A percentile compares a stretch with the other conserved stretches of the same genome.
phyloP scores from a whole-genome alignment of 1,140 invertebrate species.

The Physella acuta region DNA sequence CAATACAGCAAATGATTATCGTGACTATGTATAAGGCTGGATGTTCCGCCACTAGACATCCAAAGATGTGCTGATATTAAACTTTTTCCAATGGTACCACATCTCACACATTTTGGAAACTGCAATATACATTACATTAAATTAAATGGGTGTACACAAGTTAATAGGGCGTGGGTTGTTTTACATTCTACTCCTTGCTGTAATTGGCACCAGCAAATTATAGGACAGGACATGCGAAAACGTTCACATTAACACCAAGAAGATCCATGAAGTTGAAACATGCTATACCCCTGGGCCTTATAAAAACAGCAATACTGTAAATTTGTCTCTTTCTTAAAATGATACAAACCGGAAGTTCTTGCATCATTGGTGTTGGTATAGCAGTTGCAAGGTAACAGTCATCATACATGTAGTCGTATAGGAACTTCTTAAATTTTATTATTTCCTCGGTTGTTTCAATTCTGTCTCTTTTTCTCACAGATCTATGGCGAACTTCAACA shows the following conservation, averaged over 20 bases:
- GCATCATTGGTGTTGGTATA: constrained; percentile 51
- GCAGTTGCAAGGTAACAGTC: constrained; percentile 55
- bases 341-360: constrained; percentile 41
- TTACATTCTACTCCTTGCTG: too few relatives aligned
- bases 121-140: too few relatives aligned
- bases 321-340: background rate
- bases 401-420: constrained; percentile 55
- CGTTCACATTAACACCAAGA: too few relatives aligned
- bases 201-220: too few relatives aligned
- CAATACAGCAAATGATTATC: constrained; percentile 58
- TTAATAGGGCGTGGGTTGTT: too few relatives aligned
- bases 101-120: constrained; percentile 49
- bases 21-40: constrained; percentile 54
- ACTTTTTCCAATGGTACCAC: constrained; percentile 47
- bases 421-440: constrained; percentile 55
- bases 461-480: constrained; percentile 25
- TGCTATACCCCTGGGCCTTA: too few relatives aligned
- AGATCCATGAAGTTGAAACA: too few relatives aligned
- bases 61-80: constrained; percentile 55
- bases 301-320: too few relatives aligned
- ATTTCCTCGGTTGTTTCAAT: constrained; percentile 24
- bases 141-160: too few relatives aligned
- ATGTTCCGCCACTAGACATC: constrained; percentile 57
- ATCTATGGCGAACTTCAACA: constrained; percentile 47
- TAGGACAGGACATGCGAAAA: too few relatives aligned